Evolutionary conservation across 2,113 vertebrate species (phyloP), one percentile per base, ranked within the genome.

Genomic region (Hippoglossus stenolepis): DNA sequence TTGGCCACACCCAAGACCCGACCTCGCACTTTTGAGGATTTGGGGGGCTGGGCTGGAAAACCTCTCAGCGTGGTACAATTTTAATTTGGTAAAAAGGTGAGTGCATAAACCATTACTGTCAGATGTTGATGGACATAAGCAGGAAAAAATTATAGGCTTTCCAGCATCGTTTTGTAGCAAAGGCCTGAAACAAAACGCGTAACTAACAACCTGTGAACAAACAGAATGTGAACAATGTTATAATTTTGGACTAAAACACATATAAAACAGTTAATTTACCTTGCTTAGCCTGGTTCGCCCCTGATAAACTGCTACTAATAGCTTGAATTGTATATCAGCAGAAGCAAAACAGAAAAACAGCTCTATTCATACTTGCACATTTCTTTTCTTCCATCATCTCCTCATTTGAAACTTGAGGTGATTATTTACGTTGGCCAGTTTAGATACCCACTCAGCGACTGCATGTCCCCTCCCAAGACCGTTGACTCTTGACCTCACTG

Each of bases 401-500:
- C 59, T 18, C 17, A 26, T 10, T 45, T 60, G 40, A 66, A 65
- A 7, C 40, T 59, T 17, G 13, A 7, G 20, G 49, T 51, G 47
- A 51, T 51, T 51, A 51, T 51, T 51, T 6, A 54, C 9, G 51
- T 54, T 3, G 51, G 49, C 20, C 6, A 15, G 60, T 75, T 70
- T 26, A 47, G 66, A 71, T 54, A 13, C 24, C 15, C 11, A 43
- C 58, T 14, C 17, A 28, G 11, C 23, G 47, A 49, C 14, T 70
- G n/a, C 70, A 45, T 26, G 53, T 82, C 83, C 74, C 57, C 82
- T 81, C 69, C 61, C 65, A 28, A 45, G 70, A 79, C 69, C 63
- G 63, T 60, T 80, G 90, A 83, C 86, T 87, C 77, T 87, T 92
- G 90, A 92, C 92, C 93, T 81, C 71, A 5, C 35, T 53, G 78